Evolutionary conservation across 2,888 invertebrate genomes (phyloP).

Genomic region (Torymus texanus): DNA sequence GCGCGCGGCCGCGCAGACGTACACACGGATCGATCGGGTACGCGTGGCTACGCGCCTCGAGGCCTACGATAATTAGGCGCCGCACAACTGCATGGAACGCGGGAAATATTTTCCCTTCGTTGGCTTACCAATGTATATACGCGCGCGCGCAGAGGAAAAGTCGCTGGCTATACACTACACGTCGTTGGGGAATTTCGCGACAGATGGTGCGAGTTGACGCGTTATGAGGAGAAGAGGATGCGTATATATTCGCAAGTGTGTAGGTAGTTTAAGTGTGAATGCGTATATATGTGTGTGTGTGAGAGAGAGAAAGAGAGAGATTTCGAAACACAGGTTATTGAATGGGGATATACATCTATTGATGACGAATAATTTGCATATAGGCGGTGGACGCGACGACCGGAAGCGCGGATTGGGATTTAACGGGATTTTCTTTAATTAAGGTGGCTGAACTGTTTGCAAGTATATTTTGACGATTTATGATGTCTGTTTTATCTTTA

Average conservation of each 20-base stretch:
- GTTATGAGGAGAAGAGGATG: background rate
- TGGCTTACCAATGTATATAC: background rate
- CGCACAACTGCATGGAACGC: constrained; percentile 8
- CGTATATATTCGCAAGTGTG: background rate
- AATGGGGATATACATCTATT: constrained; percentile 10
- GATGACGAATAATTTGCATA: constrained; percentile 31
- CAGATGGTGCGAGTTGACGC: constrained; percentile 48
- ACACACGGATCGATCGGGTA: too few relatives aligned
- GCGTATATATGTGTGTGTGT: background rate
- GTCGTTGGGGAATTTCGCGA: constrained; percentile 51
- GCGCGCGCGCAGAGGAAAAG: constrained; percentile 8
- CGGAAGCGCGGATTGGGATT: constrained; percentile 6
- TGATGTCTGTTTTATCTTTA: too few relatives aligned
- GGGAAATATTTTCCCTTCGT: constrained; percentile 4
- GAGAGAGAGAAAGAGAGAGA: background rate
- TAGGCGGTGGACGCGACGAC: constrained; percentile 15
- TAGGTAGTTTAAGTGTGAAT: background rate
- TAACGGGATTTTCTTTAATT: too few relatives aligned
- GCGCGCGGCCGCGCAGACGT: too few relatives aligned
- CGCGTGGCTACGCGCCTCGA: constrained; percentile 1
- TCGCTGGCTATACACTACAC: background rate
- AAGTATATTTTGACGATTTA: too few relatives aligned
- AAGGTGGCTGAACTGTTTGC: too few relatives aligned
- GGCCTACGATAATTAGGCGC: constrained; percentile 43
- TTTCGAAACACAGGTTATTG: constrained; percentile 32